Base-by-base conservation (phyloP, 2,797 vertebrate species). In the Clarias pachynema region DNA sequence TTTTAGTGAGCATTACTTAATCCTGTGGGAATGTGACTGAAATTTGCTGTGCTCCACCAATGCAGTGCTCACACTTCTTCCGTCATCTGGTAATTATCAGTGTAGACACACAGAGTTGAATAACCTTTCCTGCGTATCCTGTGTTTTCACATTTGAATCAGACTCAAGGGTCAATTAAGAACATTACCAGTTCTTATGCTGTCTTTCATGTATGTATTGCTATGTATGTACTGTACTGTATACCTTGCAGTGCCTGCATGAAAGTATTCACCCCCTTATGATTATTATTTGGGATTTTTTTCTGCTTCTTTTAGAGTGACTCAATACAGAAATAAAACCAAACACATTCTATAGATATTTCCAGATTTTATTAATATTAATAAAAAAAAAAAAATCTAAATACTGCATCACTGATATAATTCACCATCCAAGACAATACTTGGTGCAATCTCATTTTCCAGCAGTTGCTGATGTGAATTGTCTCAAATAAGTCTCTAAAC, bases 51-150 rank as follows among this genome's bases (percentile, higher is more conserved):
- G 59, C 29, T 56, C 31, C 44, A 59, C 62, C 53, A 63, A 49
- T 53, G 66, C 66, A 31, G 77, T 63, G 73, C 77, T 81, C 68
- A 49, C 69, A 57, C 53, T 57, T 56, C 49, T 83, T 31, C 68
- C 24, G 12, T 79, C 31, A 81, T 74, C 84, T 49, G 26, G 37
- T 80, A 80, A 62, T 85, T 62, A 85, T 80, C 66, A 65, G 57
- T 62, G 65, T 49, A 62, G 24, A 70, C 49, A 62, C 15, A 70
- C 49, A 62, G 53, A 24, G 60, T 10, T 63, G 37, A 85, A 80
- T 81, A 44, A 72, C 37, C 53, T 80, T 72, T 40, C 5, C 74
- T 26, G 26, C 7, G 15, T 57, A n/a, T 62, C 26, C 20, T 29
- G 57, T 72, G 57, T 56, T 68, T 68, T 57, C 4, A 59, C 63